Percentiles rank a stretch among this genome's conserved stretches.
Evolutionary conservation across 2,797 vertebrate genomes (phyloP).

Genomic region (Pteropus rufus): DNA sequence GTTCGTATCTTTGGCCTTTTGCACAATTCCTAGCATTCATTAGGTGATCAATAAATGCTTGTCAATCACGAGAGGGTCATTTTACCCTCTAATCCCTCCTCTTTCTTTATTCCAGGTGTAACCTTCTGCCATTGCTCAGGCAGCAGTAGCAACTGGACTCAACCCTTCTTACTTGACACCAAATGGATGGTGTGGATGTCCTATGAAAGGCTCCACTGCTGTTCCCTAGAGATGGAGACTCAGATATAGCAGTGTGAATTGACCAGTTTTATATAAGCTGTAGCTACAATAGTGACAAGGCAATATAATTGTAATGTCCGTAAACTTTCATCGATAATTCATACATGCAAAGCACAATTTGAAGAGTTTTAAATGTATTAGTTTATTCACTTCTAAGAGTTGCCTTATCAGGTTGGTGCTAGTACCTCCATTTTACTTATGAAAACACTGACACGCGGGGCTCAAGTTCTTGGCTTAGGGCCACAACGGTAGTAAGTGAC

Average conservation of each 20-base stretch:
- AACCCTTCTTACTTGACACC: not conserved
- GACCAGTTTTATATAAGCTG: not conserved
- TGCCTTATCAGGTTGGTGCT: not conserved
- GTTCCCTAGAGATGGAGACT: not conserved
- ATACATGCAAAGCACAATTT: not conserved
- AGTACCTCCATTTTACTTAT: not conserved
- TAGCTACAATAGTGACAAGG: not conserved
- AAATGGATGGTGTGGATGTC: not conserved
- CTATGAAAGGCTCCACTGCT: not conserved
- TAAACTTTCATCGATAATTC: not conserved
- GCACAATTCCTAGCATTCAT: not conserved
- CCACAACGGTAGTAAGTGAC: not conserved
- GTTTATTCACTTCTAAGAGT: not conserved
- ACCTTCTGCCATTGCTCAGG: not conserved
- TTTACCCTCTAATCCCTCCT: not conserved
- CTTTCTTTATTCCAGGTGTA: not conserved
- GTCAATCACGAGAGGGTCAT: not conserved
- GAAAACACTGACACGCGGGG: accelerated
- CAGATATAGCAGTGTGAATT: not conserved
- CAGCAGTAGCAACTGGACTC: not conserved
- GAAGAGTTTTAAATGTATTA: not conserved
- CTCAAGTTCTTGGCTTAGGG: not conserved
- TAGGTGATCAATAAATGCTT: not conserved
- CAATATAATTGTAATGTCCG: not conserved
- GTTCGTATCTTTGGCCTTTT: not conserved